These are phyloP conservation scores for Somateria mollissima DNA, from an alignment of 2,797 vertebrate species.

Conservation along the genomic window DNA sequence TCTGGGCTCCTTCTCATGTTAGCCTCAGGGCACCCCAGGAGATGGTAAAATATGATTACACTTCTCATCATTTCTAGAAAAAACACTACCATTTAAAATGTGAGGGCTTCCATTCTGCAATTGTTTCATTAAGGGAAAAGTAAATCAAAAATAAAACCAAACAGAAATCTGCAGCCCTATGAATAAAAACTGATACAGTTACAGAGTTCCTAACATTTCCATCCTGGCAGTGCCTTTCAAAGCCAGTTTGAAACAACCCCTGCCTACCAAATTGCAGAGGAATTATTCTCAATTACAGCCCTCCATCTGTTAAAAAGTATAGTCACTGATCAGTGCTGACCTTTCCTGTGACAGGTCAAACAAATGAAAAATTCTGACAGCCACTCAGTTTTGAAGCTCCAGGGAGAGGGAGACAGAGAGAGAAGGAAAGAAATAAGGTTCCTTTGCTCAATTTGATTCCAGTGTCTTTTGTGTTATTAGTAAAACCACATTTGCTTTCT, in stretches of 20 bases:
- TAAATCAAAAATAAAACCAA: neutral
- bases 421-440: neutral
- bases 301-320: slow-evolving; percentile 78
- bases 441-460: slow-evolving; percentile 17
- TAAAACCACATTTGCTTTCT: slow-evolving; percentile 34
- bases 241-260: slow-evolving; percentile 68
- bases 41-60: slow-evolving; percentile 72
- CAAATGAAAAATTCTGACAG: slow-evolving; percentile 76
- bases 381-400: slow-evolving; percentile 62
- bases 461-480: neutral
- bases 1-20: slow-evolving; percentile 31
- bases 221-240: slow-evolving; percentile 66
- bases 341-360: slow-evolving; percentile 77
- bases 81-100: slow-evolving; percentile 41
- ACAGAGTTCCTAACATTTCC: slow-evolving; percentile 47
- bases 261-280: slow-evolving; percentile 78
- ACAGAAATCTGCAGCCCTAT: slow-evolving; percentile 30
- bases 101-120: slow-evolving; percentile 21
- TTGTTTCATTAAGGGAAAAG: slow-evolving; percentile 34
- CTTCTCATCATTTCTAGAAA: slow-evolving; percentile 60
- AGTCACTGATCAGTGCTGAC: slow-evolving; percentile 77
- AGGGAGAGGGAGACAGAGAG: neutral
- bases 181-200: slow-evolving; percentile 68
- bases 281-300: slow-evolving; percentile 83
- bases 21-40: slow-evolving; percentile 57